Base-by-base conservation (phyloP, 2,888 invertebrate species). In the Byasa hedistus region DNA sequence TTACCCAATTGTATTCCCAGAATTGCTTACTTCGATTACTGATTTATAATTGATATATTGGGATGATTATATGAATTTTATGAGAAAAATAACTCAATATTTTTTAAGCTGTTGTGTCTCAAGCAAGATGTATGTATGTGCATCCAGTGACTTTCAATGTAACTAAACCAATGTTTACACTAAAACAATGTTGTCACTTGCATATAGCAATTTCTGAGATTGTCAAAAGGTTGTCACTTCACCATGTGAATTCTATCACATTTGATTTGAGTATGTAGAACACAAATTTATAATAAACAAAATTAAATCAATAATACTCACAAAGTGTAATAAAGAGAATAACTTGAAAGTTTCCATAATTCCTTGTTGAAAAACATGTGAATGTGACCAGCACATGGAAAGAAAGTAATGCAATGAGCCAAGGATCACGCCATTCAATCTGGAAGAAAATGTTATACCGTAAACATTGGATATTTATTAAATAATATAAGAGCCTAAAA, bases 341-440 rank as follows among this genome's bases (percentile, higher is more conserved):
- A 64, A 96, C 95, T 93, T 97, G 97, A 80, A 97, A 96, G 85
- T 96, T 97, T 70, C 96, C 95, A 89, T 96, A 95, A 86, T 97
- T 96, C 76, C 97, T 93, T 55, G 97, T 97, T 76, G 96, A 93
- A 65, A 97, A 87, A 55, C 96, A 96, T 74, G 95, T 95, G 78
- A 96, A 93, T 68, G 96, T 96, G 36, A 96, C 94, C 59, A 95
- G 87, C 55, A 97, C 85, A 82, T 97, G 97, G 82, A 96, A 94
- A 56, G 94, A 89, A 72, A 97, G 87, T 19, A 97, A 86, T 21
- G 94, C 95, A 70, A 96, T 95, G 19, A 97, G 92, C 96, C 97
- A 97, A 8, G 97, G 97, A 84, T 97, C 97, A 75, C 93, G 93
- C 97, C 97, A 97, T 82, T 97, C 97, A 84, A 97, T 96, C 97